Base-by-base conservation (phyloP, 2,888 invertebrate genomes). In the Ectemnius cavifrons region DNA sequence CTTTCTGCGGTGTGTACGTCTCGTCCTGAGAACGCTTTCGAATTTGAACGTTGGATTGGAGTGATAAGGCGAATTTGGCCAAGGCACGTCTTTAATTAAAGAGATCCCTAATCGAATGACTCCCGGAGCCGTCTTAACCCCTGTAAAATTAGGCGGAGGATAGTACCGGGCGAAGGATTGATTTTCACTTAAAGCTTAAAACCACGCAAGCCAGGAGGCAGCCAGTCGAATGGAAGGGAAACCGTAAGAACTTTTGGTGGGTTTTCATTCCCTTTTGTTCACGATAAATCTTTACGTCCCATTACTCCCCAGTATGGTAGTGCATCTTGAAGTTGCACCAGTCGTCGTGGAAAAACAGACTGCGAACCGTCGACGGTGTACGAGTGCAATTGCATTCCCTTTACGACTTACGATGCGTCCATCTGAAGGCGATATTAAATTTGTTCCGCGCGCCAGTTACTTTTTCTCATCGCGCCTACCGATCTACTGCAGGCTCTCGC, bases 21-120 rank as follows among this genome's bases (percentile, higher is more conserved):
- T 37, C 37, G 11, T 1, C 1, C 8, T 1, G 61, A 18, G 71
- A 27, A 58, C 63, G 37, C 37, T 37, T 8, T 37, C 37, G 58
- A 63, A 67, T 71, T 62, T 56, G 73, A 61, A 67, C 52, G 61
- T 28, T 23, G 57, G 73, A 67, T 62, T 71, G 71, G 73, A 59
- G 64, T 23, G 78, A 68, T 66, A 69, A 60, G 64, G 28, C n/a
- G 62, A 59, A 59, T 71, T 76, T 74, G 67, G 74, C 61, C 67
- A 69, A 59, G 57, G 66, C 68, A 58, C 61, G 71, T 47, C 63
- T 77, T 82, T 79, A 79, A 81, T 81, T 79, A 79, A 72, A 62
- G 64, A 59, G 68, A 71, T 61, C 59, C 77, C 63, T 75, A 65
- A 79, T 81, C 81, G 74, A 81, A 78, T 68, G 73, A 73, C 73